Base-by-base conservation (phyloP, 2,888 invertebrate genomes). In the Baronia brevicornis region DNA sequence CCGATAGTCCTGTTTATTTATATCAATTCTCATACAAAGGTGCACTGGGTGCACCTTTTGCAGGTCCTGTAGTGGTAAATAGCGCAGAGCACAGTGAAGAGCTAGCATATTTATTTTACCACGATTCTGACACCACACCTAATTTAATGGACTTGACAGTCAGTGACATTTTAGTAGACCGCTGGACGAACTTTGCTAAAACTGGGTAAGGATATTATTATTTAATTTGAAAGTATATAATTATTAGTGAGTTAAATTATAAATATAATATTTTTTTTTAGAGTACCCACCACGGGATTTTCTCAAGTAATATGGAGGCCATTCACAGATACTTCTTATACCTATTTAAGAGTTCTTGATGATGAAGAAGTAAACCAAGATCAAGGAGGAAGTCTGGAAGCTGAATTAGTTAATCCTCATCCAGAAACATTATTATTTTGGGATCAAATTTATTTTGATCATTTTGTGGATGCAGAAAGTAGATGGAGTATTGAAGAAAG, bases 11-110 rank as follows among this genome's bases (percentile, higher is more conserved):
- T 8, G 46, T 70, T 2, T 80, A 71, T 53, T 42, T 82, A 17
- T 82, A 80, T 43, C 71, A 80, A 39, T 82, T 80, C 54, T 82
- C 79, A 5, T 79, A 80, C 33, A 68, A 66, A 43, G 77, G 80
- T 6, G 14, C 39, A 5, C 48, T 75, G 19, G 74, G 73, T 21
- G 49, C 56, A 36, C 50, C 61, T 8, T 66, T 74, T 36, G 51
- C 50, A 4, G 68, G 67, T 8, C 67, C 72, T 7, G 4, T 75
- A 5, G 37, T 42, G 18, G 49, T 72, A 4, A 46, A 61, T 1
- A 55, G 57, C 13, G 69, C 78, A 12, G 67, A 61, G 5, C 82
- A 82, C 15, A 64, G 71, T 39, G 77, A 78, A 55, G 82, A 79
- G 48, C 48, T 82, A 23, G 68, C 69, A 3, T 79, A 78, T 40